Evolutionary conservation across 2,888 invertebrate genomes (phyloP).

Genomic region (Carabus problematicus): DNA sequence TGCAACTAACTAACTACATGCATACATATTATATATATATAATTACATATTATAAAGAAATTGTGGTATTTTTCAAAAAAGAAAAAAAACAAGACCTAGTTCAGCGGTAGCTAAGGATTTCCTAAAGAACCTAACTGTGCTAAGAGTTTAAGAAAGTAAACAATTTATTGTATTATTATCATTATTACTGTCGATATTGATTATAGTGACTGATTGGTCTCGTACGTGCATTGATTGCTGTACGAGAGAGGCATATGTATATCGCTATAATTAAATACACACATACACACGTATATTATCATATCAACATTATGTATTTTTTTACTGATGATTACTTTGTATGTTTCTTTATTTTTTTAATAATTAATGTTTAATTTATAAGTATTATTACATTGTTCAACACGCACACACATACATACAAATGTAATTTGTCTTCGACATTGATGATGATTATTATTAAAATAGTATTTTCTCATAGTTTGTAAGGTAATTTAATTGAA

Average conservation of each 20-base stretch:
- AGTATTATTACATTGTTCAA: conserved; percentile 31
- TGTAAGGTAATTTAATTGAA: conserved; percentile 36
- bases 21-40: not conserved
- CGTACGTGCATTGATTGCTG: too few relatives aligned
- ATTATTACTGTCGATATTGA: conserved; percentile 31
- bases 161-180: conserved; percentile 22
- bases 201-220: not conserved
- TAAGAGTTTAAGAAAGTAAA: conserved; percentile 11
- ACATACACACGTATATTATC: not conserved
- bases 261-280: too few relatives aligned
- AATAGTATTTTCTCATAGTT: conserved; percentile 23
- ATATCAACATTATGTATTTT: conserved; percentile 35
- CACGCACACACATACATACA: conserved; percentile 35
- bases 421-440: conserved; percentile 37
- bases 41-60: conserved; percentile 1
- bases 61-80: conserved; percentile 40
- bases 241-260: too few relatives aligned
- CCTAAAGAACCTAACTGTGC: conserved; percentile 36
- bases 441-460: conserved; percentile 5
- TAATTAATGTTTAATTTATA: conserved; percentile 25
- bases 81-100: conserved; percentile 12
- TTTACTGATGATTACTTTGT: conserved; percentile 32
- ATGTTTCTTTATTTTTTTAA: conserved; percentile 40
- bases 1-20: conserved; percentile 6
- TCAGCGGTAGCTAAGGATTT: conserved; percentile 41